Base-by-base conservation (phyloP, 1,140 invertebrate genomes). In the Drosophila teissieri region DNA sequence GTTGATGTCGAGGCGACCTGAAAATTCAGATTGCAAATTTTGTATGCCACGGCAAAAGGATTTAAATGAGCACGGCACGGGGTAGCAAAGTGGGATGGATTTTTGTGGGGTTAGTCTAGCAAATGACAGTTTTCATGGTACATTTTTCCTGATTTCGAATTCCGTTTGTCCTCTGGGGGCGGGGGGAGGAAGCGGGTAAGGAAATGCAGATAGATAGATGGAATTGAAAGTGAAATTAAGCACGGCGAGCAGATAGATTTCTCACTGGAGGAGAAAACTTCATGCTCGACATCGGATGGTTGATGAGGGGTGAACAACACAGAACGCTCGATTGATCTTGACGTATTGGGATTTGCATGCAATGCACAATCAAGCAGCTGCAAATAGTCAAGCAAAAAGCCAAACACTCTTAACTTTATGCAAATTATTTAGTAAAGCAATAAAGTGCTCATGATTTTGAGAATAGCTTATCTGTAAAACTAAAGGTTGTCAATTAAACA, bases 201-300 rank as follows among this genome's bases (percentile, higher is more conserved):
- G 17, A 46, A 15, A 40, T 34, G 63, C 8, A 36, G 57, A 24
- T 45, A 46, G 46, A 61, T 70, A 22, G 52, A 57, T 42, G 65
- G 65, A 40, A 72, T 70, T 42, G 65, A 72, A 72, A 42, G 68
- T 72, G 68, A 70, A 72, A 72, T 72, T 72, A 72, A 57, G 67
- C 51, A 70, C 24, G 17, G 19, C 39, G 45, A 12, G 11, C 44
- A 54, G n/a, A 48, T 46, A 31, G 48, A 55, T 69, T 67, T 68
- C 53, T 34, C 42, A 48, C 24, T 45, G 45, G 22, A 39, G 39
- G 12, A 51, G 3, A 27, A n/a, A 40, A 15, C 27, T 27, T 40
- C 61, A 45, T 51, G 17, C 14, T 46, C 27, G 67, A 56, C 63
- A 70, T 68, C 44, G 27, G 27, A 57, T 57, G 68, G 17, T 57